Conservation (phyloP, 1,140 invertebrate genomes). For the Listronotus oregonensis region DNA sequence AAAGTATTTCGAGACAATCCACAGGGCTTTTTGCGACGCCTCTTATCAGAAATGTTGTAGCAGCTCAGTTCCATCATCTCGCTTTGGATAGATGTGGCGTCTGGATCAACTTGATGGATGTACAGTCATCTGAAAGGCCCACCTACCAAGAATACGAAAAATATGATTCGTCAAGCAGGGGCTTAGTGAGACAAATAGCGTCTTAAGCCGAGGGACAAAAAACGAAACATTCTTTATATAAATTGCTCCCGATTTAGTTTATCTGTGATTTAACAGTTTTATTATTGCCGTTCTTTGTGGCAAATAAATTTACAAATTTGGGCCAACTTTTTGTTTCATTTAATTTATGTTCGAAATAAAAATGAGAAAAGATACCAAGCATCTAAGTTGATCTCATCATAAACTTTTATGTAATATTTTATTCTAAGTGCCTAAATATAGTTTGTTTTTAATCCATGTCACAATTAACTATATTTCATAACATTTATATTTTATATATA, state of each 20-base stretch:
- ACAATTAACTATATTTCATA: too few species aligned
- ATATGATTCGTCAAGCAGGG: conserved; percentile 44
- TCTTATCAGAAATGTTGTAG: conserved; percentile 55
- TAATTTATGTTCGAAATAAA: too few species aligned
- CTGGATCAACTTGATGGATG: conserved; percentile 51
- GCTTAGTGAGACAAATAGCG: conserved; percentile 38
- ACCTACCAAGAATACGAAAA: conserved; percentile 42
- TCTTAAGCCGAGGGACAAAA: conserved; percentile 34
- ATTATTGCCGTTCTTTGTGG: too few species aligned
- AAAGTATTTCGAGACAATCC: conserved; percentile 53
- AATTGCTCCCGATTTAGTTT: conserved; percentile 30
- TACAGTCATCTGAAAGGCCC: conserved; percentile 42
- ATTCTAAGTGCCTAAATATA: too few species aligned
- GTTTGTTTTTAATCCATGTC: too few species aligned
- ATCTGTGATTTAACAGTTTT: conserved; percentile 6
- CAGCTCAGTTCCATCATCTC: conserved; percentile 55
- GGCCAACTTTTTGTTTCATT: too few species aligned
- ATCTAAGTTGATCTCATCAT: too few species aligned
- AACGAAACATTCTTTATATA: conserved; percentile 38
- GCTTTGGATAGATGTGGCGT: conserved; percentile 33
- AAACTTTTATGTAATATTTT: too few species aligned
- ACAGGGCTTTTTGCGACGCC: conserved; percentile 47
- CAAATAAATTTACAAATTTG: too few species aligned
- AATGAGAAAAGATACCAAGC: too few species aligned
- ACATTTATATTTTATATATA: too few species aligned